Percentiles rank a stretch among this genome's conserved stretches.
Conservation (phyloP, 2,797 vertebrate genomes). For the Triplophysa bombifrons region DNA sequence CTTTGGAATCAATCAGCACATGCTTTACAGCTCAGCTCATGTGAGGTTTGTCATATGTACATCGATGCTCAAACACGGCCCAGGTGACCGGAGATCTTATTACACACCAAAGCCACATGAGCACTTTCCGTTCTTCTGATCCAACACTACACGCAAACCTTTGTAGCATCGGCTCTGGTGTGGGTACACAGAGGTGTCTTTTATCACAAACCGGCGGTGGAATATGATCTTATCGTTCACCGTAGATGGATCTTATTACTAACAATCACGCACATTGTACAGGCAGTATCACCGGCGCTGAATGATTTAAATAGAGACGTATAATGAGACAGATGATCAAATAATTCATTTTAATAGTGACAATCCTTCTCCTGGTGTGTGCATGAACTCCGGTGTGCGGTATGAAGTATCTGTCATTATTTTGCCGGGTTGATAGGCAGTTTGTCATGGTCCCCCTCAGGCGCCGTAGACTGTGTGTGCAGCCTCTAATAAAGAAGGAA, state of each 20-base stretch:
- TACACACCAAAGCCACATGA: conserved; percentile 47
- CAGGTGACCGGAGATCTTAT: conserved; percentile 56
- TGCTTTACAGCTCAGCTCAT: conserved; percentile 51
- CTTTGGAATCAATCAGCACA: conserved; percentile 69
- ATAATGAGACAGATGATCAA: conserved; percentile 42
- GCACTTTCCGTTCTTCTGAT: conserved; percentile 44
- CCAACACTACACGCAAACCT: conserved; percentile 43
- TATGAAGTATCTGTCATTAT: conserved; percentile 40
- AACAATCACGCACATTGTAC: conserved; percentile 35
- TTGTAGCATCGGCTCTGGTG: conserved; percentile 16
- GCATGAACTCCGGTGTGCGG: conserved; percentile 10
- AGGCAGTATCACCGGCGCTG: not conserved
- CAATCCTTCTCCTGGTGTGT: conserved; percentile 27
- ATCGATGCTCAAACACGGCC: conserved; percentile 49
- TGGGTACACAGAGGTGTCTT: conserved; percentile 50
- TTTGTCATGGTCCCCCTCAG: conserved; percentile 47
- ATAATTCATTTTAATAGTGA: conserved; percentile 46
- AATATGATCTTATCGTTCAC: conserved; percentile 47
- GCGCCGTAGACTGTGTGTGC: conserved; percentile 21
- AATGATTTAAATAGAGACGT: conserved; percentile 37
- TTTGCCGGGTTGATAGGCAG: conserved; percentile 38
- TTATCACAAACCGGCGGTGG: conserved; percentile 44
- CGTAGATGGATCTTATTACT: conserved; percentile 42
- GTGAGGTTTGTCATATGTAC: conserved; percentile 50
- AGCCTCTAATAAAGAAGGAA: conserved; percentile 54